A percentile compares a stretch with the other conserved stretches of the same genome.
Evolutionary conservation across 2,888 invertebrate genomes (phyloP).

Genomic region (Campopleginae sp.): DNA sequence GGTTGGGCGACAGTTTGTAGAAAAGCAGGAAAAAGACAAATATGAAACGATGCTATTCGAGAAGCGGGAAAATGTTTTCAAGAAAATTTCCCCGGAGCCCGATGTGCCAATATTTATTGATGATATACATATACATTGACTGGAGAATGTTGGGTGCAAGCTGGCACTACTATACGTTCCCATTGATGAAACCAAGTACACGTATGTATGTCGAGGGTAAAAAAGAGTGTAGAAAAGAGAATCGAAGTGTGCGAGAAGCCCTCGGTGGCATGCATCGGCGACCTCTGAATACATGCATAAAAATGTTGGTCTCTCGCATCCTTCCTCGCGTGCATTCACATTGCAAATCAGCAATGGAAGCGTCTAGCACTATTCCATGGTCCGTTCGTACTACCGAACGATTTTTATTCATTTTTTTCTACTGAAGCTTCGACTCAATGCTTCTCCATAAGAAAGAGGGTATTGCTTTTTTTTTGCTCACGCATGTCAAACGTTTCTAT

Average conservation of each 20-base stretch:
- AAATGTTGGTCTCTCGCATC: slow-evolving; percentile 75
- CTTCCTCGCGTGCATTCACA: slow-evolving; percentile 27
- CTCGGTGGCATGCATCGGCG: slow-evolving; percentile 74
- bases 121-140: slow-evolving; percentile 68
- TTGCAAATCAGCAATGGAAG: slow-evolving; percentile 34
- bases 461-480: slow-evolving; percentile 9
- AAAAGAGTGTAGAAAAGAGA: slow-evolving; percentile 14
- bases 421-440: background rate
- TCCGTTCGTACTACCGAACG: slow-evolving; percentile 21
- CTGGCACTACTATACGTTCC: slow-evolving; percentile 69
- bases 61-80: slow-evolving; percentile 71
- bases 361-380: slow-evolving; percentile 20
- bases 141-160: slow-evolving; percentile 67
- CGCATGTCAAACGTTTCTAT: background rate
- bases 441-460: background rate
- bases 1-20: background rate
- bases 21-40: slow-evolving; percentile 22
- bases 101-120: slow-evolving; percentile 79
- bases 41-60: slow-evolving; percentile 46
- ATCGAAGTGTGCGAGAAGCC: slow-evolving; percentile 32
- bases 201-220: slow-evolving; percentile 15
- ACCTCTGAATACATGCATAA: slow-evolving; percentile 78
- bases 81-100: slow-evolving; percentile 76
- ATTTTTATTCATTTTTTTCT: slow-evolving; percentile 6
- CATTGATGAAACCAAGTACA: slow-evolving; percentile 61